phyloP scores from a whole-genome alignment of 2,888 invertebrate genomes.

The Patella pellucida region DNA sequence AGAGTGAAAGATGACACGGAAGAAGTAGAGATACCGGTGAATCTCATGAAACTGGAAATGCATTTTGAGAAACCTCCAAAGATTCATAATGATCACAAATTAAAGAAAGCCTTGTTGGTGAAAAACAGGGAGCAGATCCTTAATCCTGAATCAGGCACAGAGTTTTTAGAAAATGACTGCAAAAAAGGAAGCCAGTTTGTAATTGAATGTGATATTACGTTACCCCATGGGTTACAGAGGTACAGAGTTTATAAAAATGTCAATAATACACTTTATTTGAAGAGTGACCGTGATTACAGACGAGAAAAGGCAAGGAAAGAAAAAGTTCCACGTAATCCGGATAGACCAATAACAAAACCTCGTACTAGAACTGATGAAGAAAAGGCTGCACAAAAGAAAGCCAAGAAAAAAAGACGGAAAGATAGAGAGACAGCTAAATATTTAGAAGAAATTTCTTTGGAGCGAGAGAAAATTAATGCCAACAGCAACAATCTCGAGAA shows the following conservation, averaged over 20 bases:
- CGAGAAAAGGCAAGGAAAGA: background rate
- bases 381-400: background rate
- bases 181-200: conserved; percentile 9
- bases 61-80: conserved; percentile 87
- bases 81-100: conserved; percentile 82
- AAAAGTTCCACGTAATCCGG: background rate
- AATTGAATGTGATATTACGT: conserved; percentile 26
- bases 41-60: conserved; percentile 83
- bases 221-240: conserved; percentile 33
- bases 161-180: conserved; percentile 10
- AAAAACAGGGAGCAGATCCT: conserved; percentile 18
- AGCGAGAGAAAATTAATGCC: background rate
- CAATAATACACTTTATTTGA: background rate
- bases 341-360: background rate
- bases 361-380: background rate
- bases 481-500: conserved; percentile 57
- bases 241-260: conserved; percentile 29
- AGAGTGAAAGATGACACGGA: background rate
- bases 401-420: background rate
- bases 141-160: background rate
- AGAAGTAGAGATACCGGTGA: conserved; percentile 75
- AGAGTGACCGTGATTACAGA: background rate
- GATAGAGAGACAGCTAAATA: background rate
- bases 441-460: background rate
- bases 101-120: conserved; percentile 73